These are phyloP conservation scores for Isaurus tuberculatus DNA, from an alignment of 92 coral and sea anemone species.

Conservation along the genomic window DNA sequence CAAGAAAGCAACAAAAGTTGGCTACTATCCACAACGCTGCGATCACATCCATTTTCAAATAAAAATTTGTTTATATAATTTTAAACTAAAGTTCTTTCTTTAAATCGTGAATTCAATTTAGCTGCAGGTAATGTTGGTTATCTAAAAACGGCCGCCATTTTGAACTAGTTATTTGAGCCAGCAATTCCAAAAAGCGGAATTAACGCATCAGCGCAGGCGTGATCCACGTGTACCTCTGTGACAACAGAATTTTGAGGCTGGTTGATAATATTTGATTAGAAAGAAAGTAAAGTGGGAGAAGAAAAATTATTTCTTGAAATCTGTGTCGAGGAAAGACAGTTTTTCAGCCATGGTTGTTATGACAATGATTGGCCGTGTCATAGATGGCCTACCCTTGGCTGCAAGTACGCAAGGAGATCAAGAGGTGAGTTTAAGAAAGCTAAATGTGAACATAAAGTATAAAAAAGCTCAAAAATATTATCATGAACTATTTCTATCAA, in stretches of 20 bases:
- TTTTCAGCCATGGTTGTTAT: slow-evolving; percentile 83
- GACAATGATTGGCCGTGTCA: slow-evolving; percentile 99
- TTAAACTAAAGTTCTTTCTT: background rate
- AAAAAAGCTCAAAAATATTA: background rate
- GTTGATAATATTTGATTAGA: background rate
- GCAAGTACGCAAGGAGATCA: slow-evolving; percentile 98
- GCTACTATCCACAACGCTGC: slow-evolving; percentile 61
- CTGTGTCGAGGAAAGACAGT: background rate
- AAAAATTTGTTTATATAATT: background rate
- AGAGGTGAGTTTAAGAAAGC: slow-evolving; percentile 70
- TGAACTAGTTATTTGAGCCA: slow-evolving; percentile 37
- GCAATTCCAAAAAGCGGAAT: slow-evolving; percentile 44
- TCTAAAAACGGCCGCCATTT: slow-evolving; percentile 23
- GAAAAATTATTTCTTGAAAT: background rate
- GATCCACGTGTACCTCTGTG: slow-evolving; percentile 88
- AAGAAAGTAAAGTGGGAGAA: background rate
- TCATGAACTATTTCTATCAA: background rate
- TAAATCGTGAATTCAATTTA: slow-evolving; percentile 11
- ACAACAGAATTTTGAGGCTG: slow-evolving; percentile 26
- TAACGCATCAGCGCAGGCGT: slow-evolving; percentile 84
- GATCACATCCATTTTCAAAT: slow-evolving; percentile 65
- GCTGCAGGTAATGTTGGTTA: background rate
- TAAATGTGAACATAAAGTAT: too few species aligned
- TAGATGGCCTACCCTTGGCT: slow-evolving; percentile 95
- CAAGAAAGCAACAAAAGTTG: slow-evolving; percentile 66